phyloP scores from a whole-genome alignment of 1,140 invertebrate genomes.

The Bathynomus jamesi region DNA sequence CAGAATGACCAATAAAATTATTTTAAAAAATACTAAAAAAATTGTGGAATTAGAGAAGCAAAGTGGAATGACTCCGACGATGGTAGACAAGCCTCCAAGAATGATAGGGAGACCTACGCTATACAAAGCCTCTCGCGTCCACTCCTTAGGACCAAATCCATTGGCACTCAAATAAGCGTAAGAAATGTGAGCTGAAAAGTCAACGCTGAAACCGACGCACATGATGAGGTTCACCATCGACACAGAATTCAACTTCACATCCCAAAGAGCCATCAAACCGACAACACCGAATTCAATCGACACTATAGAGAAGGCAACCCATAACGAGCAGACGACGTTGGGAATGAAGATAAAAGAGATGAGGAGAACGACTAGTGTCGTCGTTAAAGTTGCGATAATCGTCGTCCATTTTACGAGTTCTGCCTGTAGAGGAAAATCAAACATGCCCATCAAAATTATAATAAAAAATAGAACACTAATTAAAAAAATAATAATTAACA shows the following conservation, averaged over 20 bases:
- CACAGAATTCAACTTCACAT: conserved; percentile 89
- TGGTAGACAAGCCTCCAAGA: conserved; percentile 88
- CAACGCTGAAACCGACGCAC: conserved; percentile 96
- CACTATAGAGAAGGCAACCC: conserved; percentile 92
- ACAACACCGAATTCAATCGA: conserved; percentile 93
- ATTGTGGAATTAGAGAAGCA: conserved; percentile 88
- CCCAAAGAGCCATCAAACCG: conserved; percentile 93
- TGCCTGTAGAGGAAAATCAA: conserved; percentile 61
- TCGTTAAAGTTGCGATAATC: too few relatives aligned
- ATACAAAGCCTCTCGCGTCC: conserved; percentile 76
- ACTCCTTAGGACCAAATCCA: conserved; percentile 59
- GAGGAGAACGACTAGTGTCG: conserved; percentile 87
- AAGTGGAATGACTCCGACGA: conserved; percentile 79
- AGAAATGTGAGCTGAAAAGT: conserved; percentile 94
- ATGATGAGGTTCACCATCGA: conserved; percentile 98
- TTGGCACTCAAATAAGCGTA: conserved; percentile 93
- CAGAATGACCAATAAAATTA: conserved; percentile 90
- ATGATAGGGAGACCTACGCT: conserved; percentile 86
- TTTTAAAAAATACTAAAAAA: conserved; percentile 97
- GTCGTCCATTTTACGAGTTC: conserved; percentile 81
- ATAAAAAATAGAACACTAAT: not conserved
- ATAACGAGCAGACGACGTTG: conserved; percentile 81
- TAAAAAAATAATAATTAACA: too few relatives aligned
- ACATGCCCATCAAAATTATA: not conserved
- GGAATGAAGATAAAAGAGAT: conserved; percentile 93